Conservation (phyloP, 2,888 invertebrate genomes). For the Formica aserva region DNA sequence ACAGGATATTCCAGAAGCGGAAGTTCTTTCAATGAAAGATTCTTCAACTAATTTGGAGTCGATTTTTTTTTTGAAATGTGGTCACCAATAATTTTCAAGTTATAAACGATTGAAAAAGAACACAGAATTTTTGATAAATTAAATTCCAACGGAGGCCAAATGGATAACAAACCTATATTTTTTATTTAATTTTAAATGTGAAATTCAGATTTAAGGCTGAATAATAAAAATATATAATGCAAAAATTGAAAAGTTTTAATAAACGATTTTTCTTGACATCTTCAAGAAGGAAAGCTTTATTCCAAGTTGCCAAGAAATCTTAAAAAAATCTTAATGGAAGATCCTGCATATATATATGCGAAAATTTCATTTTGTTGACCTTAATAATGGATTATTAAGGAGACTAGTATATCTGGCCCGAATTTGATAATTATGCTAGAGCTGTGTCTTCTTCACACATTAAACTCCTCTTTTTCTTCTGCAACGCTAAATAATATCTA, state of each 20-base stretch:
- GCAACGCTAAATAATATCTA: constrained; percentile 22
- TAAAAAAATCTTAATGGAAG: neutral
- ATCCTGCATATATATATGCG: constrained; percentile 15
- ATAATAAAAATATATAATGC: neutral
- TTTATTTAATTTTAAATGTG: neutral
- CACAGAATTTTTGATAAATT: neutral
- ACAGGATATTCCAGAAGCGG: constrained; percentile 9
- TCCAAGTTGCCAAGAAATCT: neutral
- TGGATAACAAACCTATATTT: neutral
- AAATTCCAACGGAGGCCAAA: neutral
- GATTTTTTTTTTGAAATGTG: neutral
- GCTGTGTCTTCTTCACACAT: neutral
- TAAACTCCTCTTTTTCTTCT: constrained; percentile 7
- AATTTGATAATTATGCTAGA: constrained; percentile 40
- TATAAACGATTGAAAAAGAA: neutral
- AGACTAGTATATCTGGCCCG: constrained; percentile 36
- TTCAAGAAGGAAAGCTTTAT: neutral
- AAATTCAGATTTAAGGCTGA: neutral
- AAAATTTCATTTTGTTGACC: constrained; percentile 31
- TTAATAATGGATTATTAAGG: constrained; percentile 32
- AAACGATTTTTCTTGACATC: neutral
- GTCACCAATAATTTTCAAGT: neutral
- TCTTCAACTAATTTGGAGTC: neutral
- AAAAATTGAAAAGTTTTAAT: constrained; percentile 4
- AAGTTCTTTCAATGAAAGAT: constrained; percentile 14